Conservation (phyloP, 2,113 vertebrate species). For the Myotis brandtii region DNA sequence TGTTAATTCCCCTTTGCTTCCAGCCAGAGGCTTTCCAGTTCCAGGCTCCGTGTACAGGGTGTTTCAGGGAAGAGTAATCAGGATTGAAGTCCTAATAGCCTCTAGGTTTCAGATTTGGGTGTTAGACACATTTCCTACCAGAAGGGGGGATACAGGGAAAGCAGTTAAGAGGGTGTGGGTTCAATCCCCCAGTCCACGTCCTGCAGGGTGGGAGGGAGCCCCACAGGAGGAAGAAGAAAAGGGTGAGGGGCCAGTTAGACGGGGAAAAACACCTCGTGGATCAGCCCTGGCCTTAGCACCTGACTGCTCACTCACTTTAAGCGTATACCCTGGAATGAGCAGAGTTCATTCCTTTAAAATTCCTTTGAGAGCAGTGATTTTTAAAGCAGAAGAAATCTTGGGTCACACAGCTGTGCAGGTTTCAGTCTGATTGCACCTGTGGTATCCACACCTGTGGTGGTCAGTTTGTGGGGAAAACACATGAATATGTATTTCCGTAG, state of each 20-base stretch:
- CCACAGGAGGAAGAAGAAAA: background rate
- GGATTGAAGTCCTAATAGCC: too few species aligned
- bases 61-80: background rate
- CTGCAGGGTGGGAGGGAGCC: background rate
- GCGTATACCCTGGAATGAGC: background rate
- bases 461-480: background rate
- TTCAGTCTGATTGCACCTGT: fast-evolving
- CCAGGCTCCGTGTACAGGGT: background rate
- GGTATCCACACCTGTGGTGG: background rate
- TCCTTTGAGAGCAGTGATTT: background rate
- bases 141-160: too few species aligned
- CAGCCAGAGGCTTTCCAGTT: background rate
- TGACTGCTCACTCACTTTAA: background rate
- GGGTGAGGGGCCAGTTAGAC: fast-evolving
- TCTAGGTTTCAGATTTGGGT: background rate
- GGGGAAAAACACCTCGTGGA: fast-evolving
- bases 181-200: background rate
- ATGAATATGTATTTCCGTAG: fast-evolving
- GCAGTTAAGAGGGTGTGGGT: background rate
- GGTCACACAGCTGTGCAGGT: background rate
- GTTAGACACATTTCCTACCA: background rate
- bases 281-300: background rate
- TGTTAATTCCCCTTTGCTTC: background rate
- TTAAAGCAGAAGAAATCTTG: background rate
- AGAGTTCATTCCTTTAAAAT: background rate